phyloP scores from a whole-genome alignment of 2,888 invertebrate genomes.

The Frankliniella intonsa region DNA sequence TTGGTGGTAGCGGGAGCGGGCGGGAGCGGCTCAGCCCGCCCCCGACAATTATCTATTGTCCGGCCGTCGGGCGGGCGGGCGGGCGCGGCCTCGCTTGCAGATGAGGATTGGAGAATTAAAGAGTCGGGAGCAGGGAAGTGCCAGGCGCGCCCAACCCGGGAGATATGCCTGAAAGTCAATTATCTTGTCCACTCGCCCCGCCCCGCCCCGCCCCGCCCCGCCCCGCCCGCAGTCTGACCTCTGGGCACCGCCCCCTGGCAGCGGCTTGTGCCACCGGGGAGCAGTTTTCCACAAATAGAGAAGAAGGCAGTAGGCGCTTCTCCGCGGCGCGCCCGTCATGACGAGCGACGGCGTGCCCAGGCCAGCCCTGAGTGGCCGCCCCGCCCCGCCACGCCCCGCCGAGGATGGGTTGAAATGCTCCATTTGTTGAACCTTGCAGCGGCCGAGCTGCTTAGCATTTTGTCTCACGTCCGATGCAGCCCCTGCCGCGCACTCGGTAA shows the following conservation, averaged over 20 bases:
- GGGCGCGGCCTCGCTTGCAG: neutral
- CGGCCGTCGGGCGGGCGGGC: neutral
- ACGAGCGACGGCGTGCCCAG: too few species aligned
- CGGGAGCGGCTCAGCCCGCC: neutral
- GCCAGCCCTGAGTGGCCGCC: too few species aligned
- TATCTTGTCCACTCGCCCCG: neutral
- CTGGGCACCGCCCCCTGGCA: neutral
- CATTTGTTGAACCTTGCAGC: too few species aligned
- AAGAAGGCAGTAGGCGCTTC: too few species aligned
- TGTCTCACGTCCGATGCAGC: too few species aligned
- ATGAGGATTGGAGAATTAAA: slow-evolving; percentile 17
- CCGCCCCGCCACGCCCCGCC: too few species aligned
- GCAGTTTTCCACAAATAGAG: too few species aligned
- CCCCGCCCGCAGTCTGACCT: neutral
- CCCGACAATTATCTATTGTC: slow-evolving; percentile 11
- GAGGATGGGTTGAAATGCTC: too few species aligned
- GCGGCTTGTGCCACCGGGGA: too few species aligned
- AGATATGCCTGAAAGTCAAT: slow-evolving; percentile 11
- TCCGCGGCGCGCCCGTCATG: too few species aligned
- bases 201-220: neutral
- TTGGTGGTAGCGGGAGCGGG: neutral
- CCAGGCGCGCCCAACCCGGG: neutral
- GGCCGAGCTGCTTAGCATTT: too few species aligned
- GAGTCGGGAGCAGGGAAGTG: neutral
- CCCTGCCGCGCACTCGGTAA: too few species aligned